These are phyloP conservation scores for Eupeodes corollae DNA, from an alignment of 1,140 invertebrate genomes.

Conservation along the genomic window DNA sequence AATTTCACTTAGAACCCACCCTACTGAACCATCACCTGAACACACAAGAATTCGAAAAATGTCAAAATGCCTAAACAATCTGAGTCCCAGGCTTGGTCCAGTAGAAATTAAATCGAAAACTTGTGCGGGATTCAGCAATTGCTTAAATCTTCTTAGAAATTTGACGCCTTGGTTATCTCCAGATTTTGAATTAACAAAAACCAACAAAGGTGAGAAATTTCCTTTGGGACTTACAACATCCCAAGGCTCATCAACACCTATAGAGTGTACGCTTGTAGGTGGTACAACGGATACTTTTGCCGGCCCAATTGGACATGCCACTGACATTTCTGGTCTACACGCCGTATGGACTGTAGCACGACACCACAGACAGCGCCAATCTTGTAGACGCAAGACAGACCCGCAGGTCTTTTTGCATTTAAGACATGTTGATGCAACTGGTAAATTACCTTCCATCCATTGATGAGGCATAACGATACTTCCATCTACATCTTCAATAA, in stretches of 20 bases:
- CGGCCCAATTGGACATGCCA: constrained; percentile 73
- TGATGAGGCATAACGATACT: constrained; percentile 92
- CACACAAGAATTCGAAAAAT: constrained; percentile 85
- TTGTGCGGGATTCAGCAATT: constrained; percentile 91
- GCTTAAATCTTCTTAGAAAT: constrained; percentile 88
- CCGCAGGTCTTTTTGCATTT: constrained; percentile 96
- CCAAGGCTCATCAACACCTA: constrained; percentile 83
- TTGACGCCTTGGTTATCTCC: constrained; percentile 97
- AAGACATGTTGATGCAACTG: constrained; percentile 84
- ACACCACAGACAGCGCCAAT: constrained; percentile 95
- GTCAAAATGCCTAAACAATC: constrained; percentile 81
- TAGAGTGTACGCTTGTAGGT: constrained; percentile 81
- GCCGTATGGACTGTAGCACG: constrained; percentile 80
- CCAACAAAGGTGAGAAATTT: constrained; percentile 65
- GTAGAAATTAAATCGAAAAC: constrained; percentile 89
- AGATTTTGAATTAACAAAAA: constrained; percentile 95
- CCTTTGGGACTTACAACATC: constrained; percentile 68
- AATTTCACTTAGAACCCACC: constrained; percentile 88
- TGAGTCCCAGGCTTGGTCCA: constrained; percentile 75
- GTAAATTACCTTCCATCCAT: constrained; percentile 95
- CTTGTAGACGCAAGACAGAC: constrained; percentile 84
- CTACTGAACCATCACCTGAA: constrained; percentile 86
- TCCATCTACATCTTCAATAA: constrained; percentile 86
- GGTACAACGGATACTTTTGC: constrained; percentile 85
- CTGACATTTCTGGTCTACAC: constrained; percentile 63